Evolutionary conservation across 2,888 invertebrate genomes (phyloP).

Genomic region (Camponotus fellah): DNA sequence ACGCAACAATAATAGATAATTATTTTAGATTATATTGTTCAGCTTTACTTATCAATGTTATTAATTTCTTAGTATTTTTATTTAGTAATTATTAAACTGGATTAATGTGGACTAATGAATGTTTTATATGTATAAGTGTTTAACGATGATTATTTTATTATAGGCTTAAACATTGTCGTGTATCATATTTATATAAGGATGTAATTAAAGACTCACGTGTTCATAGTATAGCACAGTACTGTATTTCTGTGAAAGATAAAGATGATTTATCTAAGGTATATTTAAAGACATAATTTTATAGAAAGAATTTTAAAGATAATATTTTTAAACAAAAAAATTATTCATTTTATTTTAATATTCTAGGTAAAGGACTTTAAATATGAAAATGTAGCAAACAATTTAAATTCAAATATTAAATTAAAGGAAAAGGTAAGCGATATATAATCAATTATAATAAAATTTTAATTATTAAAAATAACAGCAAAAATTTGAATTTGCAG

Average conservation of each 20-base stretch:
- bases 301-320: not conserved
- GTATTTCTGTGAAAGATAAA: constrained; percentile 19
- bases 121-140: not conserved
- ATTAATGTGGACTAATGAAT: not conserved
- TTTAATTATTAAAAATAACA: not conserved
- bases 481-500: constrained; percentile 30
- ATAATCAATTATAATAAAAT: not conserved
- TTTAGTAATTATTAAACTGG: not conserved
- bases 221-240: not conserved
- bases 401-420: not conserved
- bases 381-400: not conserved
- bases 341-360: constrained; percentile 4
- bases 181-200: not conserved
- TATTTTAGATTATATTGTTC: not conserved
- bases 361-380: constrained; percentile 10
- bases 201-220: not conserved
- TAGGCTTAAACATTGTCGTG: not conserved
- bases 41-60: not conserved
- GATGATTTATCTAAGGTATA: constrained; percentile 15
- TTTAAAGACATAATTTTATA: not conserved
- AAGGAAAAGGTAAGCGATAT: constrained; percentile 13
- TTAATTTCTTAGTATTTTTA: not conserved
- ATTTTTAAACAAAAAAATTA: not conserved
- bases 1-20: not conserved
- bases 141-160: not conserved